Evolutionary conservation across 2,888 invertebrate species (phyloP).

Genomic region (Julus scandinavius): DNA sequence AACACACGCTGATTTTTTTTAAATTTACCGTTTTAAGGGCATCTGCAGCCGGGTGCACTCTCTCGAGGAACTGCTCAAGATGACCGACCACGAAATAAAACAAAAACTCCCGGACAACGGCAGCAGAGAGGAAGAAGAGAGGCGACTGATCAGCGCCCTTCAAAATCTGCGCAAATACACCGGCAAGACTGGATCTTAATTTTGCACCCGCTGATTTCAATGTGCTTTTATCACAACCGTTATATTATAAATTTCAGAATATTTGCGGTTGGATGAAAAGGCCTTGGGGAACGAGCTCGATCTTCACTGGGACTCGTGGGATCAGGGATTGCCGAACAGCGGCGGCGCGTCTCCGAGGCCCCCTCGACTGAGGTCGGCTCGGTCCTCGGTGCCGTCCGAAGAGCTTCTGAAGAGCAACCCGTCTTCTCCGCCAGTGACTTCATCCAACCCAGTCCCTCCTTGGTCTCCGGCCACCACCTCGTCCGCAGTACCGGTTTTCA

Average conservation of each 20-base stretch:
- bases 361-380: constrained; percentile 66
- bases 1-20: not conserved
- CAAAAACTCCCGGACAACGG: constrained; percentile 75
- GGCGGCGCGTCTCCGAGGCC: constrained; percentile 62
- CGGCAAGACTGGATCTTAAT: constrained; percentile 69
- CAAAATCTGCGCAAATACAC: constrained; percentile 86
- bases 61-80: constrained; percentile 83
- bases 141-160: constrained; percentile 83
- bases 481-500: constrained; percentile 43
- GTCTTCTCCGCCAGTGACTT: constrained; percentile 58
- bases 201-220: not conserved
- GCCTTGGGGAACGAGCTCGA: constrained; percentile 71
- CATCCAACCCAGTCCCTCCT: constrained; percentile 57
- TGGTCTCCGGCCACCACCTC: constrained; percentile 58
- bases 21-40: constrained; percentile 68
- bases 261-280: constrained; percentile 71
- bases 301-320: constrained; percentile 96
- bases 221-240: not conserved
- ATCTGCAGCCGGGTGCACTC: constrained; percentile 78
- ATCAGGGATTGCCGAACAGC: constrained; percentile 70
- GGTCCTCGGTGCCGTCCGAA: constrained; percentile 73
- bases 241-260: constrained; percentile 67
- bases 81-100: constrained; percentile 81
- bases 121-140: constrained; percentile 82
- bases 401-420: constrained; percentile 64